Percentiles rank a stretch among this genome's conserved stretches.
These are phyloP conservation scores for Lagopus muta DNA, from an alignment of 2,113 vertebrate species.

Conservation along the genomic window DNA sequence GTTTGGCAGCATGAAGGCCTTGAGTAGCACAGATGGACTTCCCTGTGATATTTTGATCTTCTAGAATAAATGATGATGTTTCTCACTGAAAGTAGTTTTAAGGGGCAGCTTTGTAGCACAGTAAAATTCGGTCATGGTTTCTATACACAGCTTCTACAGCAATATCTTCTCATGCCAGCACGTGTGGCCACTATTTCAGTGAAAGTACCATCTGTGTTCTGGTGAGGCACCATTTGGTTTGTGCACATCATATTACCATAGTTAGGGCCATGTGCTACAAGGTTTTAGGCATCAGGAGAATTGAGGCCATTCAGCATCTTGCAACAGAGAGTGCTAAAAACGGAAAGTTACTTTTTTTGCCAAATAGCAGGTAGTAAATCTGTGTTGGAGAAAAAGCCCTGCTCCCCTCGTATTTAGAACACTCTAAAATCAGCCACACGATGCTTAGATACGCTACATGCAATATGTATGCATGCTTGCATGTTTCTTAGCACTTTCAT, in stretches of 20 bases:
- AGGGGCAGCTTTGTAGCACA: not conserved
- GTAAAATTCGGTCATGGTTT: not conserved
- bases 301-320: conserved; percentile 7
- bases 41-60: not conserved
- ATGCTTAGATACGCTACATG: not conserved
- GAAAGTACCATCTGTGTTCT: not conserved
- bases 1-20: not conserved
- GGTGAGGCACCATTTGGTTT: not conserved
- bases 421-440: not conserved
- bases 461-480: not conserved
- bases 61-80: not conserved
- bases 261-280: not conserved
- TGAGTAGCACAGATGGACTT: not conserved
- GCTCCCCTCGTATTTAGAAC: not conserved
- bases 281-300: conserved; percentile 14
- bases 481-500: not conserved
- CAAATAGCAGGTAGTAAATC: conserved; percentile 18
- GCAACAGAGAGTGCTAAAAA: not conserved
- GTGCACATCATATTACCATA: not conserved
- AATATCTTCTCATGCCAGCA: not conserved
- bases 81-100: conserved; percentile 12
- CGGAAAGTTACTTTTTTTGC: not conserved
- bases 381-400: not conserved
- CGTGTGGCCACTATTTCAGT: not conserved
- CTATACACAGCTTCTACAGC: not conserved